Evolutionary conservation across 2,797 vertebrate genomes (phyloP).

Genomic region (Sebastes hubbsi): DNA sequence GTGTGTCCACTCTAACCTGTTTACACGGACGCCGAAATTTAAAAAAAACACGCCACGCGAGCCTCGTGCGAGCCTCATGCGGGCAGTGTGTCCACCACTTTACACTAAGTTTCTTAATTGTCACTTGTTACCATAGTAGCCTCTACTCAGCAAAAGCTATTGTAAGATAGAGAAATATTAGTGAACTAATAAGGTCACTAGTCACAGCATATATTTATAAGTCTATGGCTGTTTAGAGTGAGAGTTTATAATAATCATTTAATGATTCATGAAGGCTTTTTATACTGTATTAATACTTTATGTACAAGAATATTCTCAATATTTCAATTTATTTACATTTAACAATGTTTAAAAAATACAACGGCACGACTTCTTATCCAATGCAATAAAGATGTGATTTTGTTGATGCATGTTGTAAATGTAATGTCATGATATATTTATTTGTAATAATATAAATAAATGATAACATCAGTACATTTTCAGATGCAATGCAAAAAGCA

Average conservation of each 20-base stretch:
- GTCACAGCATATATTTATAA: too few relatives aligned
- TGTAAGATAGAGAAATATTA: not conserved
- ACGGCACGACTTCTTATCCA: not conserved
- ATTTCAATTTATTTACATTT: not conserved
- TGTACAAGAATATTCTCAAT: not conserved
- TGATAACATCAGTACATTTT: not conserved
- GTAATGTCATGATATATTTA: not conserved
- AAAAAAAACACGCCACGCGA: too few relatives aligned
- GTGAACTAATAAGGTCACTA: not conserved
- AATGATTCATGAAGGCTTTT: too few relatives aligned
- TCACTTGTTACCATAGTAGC: not conserved
- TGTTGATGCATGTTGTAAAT: not conserved
- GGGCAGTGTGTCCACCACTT: too few relatives aligned
- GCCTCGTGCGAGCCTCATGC: too few relatives aligned
- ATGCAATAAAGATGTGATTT: not conserved
- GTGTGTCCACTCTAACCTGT: too few relatives aligned
- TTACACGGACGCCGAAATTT: too few relatives aligned
- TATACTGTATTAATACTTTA: not conserved
- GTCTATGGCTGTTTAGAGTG: not conserved
- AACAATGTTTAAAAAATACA: not conserved
- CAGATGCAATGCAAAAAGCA: not conserved
- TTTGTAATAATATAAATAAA: not conserved
- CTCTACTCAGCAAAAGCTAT: not conserved
- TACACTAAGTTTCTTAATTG: not conserved
- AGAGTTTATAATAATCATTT: too few relatives aligned